These are phyloP conservation scores for Lepidurus packardi DNA, from an alignment of 1,140 invertebrate species.

Conservation along the genomic window DNA sequence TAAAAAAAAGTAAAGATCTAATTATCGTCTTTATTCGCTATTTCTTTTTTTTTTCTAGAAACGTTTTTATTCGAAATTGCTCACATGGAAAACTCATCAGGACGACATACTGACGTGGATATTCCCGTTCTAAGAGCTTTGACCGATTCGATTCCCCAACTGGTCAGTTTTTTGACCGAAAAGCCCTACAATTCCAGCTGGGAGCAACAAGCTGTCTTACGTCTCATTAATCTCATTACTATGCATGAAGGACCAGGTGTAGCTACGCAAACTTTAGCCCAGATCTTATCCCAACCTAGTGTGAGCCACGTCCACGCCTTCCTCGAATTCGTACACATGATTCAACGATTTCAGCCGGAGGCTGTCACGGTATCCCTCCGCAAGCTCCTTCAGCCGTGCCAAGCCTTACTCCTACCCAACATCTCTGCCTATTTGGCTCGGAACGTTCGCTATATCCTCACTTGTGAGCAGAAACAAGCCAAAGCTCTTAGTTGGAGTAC, in stretches of 20 bases:
- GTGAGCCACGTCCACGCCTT: background rate
- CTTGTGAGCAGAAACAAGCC: background rate
- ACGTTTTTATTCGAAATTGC: background rate
- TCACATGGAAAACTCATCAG: background rate
- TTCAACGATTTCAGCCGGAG: background rate
- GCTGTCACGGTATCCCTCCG: background rate
- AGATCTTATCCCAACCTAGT: background rate
- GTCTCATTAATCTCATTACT: background rate
- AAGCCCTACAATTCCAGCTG: background rate
- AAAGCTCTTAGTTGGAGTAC: background rate
- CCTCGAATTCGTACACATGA: constrained; percentile 4
- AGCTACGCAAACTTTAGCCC: background rate
- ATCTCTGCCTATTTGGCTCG: background rate
- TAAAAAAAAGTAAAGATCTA: background rate
- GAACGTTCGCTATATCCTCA: background rate
- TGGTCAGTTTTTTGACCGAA: background rate
- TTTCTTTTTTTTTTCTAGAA: background rate
- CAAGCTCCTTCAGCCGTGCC: background rate
- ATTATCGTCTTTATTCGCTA: background rate
- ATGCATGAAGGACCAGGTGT: constrained; percentile 1
- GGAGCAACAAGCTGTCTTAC: background rate
- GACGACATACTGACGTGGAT: background rate
- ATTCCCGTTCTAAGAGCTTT: background rate
- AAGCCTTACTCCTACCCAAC: background rate
- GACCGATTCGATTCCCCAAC: background rate